Percentiles rank a stretch among this genome's conserved stretches.
Evolutionary conservation across 2,113 vertebrate species (phyloP).

Genomic region (Ammodytes marinus): DNA sequence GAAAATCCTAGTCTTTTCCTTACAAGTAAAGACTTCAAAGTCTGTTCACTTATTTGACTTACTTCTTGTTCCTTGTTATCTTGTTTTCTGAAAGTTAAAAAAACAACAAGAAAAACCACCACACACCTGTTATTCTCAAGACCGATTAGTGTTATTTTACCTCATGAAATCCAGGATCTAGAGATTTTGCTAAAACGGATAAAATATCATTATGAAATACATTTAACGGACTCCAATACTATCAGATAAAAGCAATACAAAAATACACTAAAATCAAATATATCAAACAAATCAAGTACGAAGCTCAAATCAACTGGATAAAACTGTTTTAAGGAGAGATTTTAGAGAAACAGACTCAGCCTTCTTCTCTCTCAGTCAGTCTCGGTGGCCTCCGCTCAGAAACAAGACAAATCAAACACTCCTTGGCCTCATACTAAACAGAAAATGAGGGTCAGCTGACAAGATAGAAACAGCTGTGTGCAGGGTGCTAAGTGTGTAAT

Average conservation of each 20-base stretch:
- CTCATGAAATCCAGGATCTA: not conserved
- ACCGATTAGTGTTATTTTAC: not conserved
- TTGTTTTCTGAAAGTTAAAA: not conserved
- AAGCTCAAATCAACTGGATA: not conserved
- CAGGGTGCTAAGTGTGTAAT: slow-evolving; percentile 57
- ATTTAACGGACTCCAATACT: not conserved
- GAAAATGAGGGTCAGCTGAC: slow-evolving; percentile 81
- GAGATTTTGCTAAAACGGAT: not conserved
- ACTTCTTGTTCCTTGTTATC: slow-evolving; percentile 23
- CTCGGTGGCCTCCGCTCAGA: not conserved
- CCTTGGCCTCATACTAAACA: slow-evolving; percentile 63
- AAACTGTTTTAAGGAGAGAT: not conserved
- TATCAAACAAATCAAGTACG: not conserved
- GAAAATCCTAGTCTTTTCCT: not conserved
- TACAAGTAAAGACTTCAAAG: slow-evolving; percentile 22
- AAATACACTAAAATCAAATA: not conserved
- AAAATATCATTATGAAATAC: not conserved
- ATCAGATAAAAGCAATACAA: not conserved
- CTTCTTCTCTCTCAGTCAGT: not conserved
- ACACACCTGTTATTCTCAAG: not conserved
- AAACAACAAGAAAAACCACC: not conserved
- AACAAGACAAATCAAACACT: slow-evolving; percentile 54
- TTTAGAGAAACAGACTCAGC: not conserved
- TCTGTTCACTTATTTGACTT: slow-evolving; percentile 22
- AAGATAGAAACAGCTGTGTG: slow-evolving; percentile 78